Evolutionary conservation across 2,888 invertebrate genomes (phyloP).

Genomic region (Spialia ferax): DNA sequence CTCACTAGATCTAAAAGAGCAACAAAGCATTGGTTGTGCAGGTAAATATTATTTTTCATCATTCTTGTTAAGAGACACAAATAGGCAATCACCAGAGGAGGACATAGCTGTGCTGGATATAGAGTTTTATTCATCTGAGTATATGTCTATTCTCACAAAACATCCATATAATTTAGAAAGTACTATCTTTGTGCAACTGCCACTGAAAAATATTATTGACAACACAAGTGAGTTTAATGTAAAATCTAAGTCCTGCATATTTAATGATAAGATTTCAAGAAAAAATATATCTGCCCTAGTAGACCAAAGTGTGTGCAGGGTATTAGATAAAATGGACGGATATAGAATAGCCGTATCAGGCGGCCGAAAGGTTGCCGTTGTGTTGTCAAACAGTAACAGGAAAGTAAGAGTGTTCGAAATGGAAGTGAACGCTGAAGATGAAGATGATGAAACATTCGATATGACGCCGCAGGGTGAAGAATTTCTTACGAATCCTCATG

Average conservation of each 20-base stretch:
- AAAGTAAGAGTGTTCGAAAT: conserved; percentile 96
- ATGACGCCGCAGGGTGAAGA: conserved; percentile 72
- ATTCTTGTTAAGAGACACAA: conserved; percentile 64
- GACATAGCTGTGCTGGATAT: conserved; percentile 86
- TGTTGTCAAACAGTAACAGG: conserved; percentile 92
- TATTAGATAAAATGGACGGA: conserved; percentile 89
- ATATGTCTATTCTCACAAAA: conserved; percentile 90
- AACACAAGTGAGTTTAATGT: conserved; percentile 71
- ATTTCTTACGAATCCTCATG: conserved; percentile 58
- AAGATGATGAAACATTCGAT: conserved; percentile 89
- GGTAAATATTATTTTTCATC: conserved; percentile 85
- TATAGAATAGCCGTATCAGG: conserved; percentile 94
- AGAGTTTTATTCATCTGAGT: conserved; percentile 91
- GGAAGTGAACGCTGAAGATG: conserved; percentile 97
- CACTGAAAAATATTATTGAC: conserved; percentile 78
- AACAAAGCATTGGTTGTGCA: conserved; percentile 73
- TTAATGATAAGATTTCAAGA: conserved; percentile 75
- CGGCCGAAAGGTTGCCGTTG: conserved; percentile 93
- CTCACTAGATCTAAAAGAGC: conserved; percentile 77
- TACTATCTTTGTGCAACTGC: conserved; percentile 80
- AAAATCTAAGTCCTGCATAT: conserved; percentile 71
- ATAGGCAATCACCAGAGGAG: conserved; percentile 50
- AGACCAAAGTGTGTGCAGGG: conserved; percentile 83
- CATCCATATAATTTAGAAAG: conserved; percentile 76
- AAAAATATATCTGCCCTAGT: conserved; percentile 85